Conservation (phyloP, 1,140 invertebrate species). For the Ditylenchus dipsaci region DNA sequence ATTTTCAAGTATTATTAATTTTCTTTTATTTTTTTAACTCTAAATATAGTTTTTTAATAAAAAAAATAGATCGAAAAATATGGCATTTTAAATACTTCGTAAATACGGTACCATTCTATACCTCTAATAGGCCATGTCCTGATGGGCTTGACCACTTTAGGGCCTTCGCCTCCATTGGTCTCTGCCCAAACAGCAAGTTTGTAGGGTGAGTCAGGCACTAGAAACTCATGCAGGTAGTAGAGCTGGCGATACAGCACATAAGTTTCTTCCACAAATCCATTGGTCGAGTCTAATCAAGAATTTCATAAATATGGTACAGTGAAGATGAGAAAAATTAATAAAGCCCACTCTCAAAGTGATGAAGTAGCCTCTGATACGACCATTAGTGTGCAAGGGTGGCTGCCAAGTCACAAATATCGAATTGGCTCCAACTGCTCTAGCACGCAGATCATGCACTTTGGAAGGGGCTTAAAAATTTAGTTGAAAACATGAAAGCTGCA, state of each 20-base stretch:
- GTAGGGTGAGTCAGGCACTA: slow-evolving; percentile 49
- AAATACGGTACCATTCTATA: slow-evolving; percentile 3
- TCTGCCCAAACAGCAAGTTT: slow-evolving; percentile 55
- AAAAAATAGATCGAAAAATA: no score
- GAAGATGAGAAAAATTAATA: slow-evolving; percentile 9
- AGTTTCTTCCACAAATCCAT: slow-evolving; percentile 51
- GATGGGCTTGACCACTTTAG: slow-evolving; percentile 37
- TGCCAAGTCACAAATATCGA: slow-evolving; percentile 54
- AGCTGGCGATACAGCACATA: slow-evolving; percentile 52
- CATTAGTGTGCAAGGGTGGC: slow-evolving; percentile 49
- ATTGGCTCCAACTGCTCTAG: slow-evolving; percentile 48
- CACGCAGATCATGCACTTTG: slow-evolving; percentile 50
- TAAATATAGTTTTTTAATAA: no score
- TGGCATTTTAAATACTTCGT: background rate
- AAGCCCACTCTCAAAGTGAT: slow-evolving; percentile 48
- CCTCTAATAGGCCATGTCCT: slow-evolving; percentile 50
- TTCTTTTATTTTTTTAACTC: no score
- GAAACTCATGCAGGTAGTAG: slow-evolving; percentile 50
- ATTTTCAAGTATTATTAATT: no score
- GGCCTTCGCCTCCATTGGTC: slow-evolving; percentile 55
- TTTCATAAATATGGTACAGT: background rate
- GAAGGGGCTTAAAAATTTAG: slow-evolving; percentile 43
- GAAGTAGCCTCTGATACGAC: slow-evolving; percentile 53
- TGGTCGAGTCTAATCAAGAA: slow-evolving; percentile 14
- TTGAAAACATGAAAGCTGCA: no score